A percentile compares a stretch with the other conserved stretches of the same genome.
Evolutionary conservation across 2,797 vertebrate genomes (phyloP).

Genomic region (Rhyacichthys aspro): DNA sequence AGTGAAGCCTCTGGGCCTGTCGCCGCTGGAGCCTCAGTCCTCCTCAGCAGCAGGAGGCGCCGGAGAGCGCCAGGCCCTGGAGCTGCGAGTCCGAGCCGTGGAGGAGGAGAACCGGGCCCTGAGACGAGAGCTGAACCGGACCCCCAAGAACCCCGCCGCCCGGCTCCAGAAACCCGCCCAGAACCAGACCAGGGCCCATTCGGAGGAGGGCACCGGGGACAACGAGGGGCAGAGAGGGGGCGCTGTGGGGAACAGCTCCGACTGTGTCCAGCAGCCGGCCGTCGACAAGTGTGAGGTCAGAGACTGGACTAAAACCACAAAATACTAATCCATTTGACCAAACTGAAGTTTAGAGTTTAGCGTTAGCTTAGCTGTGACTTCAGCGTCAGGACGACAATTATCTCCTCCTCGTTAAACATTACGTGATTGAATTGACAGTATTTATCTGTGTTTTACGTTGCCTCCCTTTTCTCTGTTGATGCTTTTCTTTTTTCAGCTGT

Average conservation of each 20-base stretch:
- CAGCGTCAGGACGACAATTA: no score
- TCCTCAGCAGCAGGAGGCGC: slow-evolving; percentile 77
- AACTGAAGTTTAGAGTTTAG: no score
- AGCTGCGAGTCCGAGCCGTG: slow-evolving; percentile 90
- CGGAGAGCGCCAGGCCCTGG: slow-evolving; percentile 87
- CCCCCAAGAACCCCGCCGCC: slow-evolving; percentile 68
- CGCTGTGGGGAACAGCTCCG: slow-evolving; percentile 87
- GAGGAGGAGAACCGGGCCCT: slow-evolving; percentile 93
- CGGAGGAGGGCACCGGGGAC: slow-evolving; percentile 92
- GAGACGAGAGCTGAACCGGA: slow-evolving; percentile 89
- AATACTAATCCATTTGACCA: no score
- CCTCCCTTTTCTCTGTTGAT: no score
- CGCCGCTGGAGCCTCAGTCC: slow-evolving; percentile 88
- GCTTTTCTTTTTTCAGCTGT: no score
- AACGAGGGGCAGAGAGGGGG: slow-evolving; percentile 88
- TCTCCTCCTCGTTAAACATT: no score
- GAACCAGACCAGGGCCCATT: slow-evolving; percentile 89
- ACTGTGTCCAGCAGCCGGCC: slow-evolving; percentile 90
- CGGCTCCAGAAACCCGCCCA: slow-evolving; percentile 45
- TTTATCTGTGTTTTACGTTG: no score
- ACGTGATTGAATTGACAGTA: no score
- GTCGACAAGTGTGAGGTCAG: slow-evolving; percentile 98
- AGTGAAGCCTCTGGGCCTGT: slow-evolving; percentile 93
- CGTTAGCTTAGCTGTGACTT: no score
- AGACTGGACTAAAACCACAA: no score